Conservation (phyloP, 2,113 vertebrate genomes). For the Dasyurus viverrinus region DNA sequence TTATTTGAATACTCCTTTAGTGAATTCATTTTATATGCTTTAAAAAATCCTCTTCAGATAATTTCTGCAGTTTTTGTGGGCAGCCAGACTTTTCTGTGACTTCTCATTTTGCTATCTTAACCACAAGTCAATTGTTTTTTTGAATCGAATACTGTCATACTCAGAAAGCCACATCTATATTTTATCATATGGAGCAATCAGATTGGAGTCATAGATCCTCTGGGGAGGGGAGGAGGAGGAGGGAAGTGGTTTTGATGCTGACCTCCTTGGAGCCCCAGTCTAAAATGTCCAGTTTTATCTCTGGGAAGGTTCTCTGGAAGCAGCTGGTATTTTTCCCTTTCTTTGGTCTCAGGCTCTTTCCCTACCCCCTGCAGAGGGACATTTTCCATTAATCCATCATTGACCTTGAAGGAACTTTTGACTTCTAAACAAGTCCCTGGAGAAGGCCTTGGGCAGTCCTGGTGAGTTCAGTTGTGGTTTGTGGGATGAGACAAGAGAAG, state of each 20-base stretch:
- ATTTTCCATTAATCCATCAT: not conserved
- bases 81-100: not conserved
- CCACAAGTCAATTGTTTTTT: not conserved
- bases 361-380: not conserved
- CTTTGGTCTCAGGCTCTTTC: slow-evolving; percentile 32
- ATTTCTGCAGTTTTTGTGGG: not conserved
- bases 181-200: not conserved
- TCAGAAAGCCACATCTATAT: not conserved
- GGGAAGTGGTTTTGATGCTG: not conserved
- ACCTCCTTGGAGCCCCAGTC: not conserved
- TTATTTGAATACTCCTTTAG: not conserved
- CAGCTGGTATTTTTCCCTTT: not conserved
- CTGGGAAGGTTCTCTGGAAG: slow-evolving; percentile 28
- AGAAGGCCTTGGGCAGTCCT: not conserved
- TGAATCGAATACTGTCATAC: not conserved
- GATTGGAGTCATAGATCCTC: not conserved
- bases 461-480: not conserved
- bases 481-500: not conserved
- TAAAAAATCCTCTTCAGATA: not conserved
- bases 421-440: slow-evolving; percentile 9
- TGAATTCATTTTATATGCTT: not conserved
- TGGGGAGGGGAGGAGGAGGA: not conserved
- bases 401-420: not conserved
- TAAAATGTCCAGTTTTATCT: not conserved
- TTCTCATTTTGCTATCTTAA: not conserved